Base-by-base conservation (phyloP, 2,888 invertebrate species). In the Cynaeus angustus region DNA sequence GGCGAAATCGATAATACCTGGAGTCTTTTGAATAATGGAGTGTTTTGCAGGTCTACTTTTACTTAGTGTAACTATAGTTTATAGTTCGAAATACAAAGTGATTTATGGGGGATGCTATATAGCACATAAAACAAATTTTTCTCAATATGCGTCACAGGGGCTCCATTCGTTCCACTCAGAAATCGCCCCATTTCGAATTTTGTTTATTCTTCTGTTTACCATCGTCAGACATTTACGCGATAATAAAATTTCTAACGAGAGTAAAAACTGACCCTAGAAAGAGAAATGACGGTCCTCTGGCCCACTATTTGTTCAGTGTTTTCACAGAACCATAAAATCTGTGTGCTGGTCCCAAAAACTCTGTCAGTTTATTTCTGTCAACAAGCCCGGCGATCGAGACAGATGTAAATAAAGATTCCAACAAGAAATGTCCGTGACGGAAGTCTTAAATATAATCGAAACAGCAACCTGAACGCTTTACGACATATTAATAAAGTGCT, bases 281-380 rank as follows among this genome's bases (percentile, higher is more conserved):
- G 21, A 21, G 21, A 21, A 21, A 21, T 21, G 21, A 21, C 21
- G 33, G 33, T 33, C 33, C 33, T 7, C 62, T 61, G 43, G 10
- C 16, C 16, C 65, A 66, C 45, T 66, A 56, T 66, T 66, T 66
- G 66, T 66, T 56, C 55, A 66, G 56, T 66, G 66, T 66, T 66
- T 66, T 66, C 66, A 66, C 55, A 56, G 66, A 55, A 66, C 66
- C 66, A 66, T 66, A 66, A 66, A 66, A 66, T 66, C 55, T 66
- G 21, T 66, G 55, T 66, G 56, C 46, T 16, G 61, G 46, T n/a
- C 56, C 66, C 66, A 55, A 66, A 55, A 55, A 66, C 55, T 26
- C 45, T 66, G 46, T 66, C 46, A 55, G 66, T 66, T 66, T 66
- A 66, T 66, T 66, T 66, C 55, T 55, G 66, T 66, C 66, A 66